phyloP scores from a whole-genome alignment of 2,888 invertebrate species.

The Lasioglossum zephyrum region DNA sequence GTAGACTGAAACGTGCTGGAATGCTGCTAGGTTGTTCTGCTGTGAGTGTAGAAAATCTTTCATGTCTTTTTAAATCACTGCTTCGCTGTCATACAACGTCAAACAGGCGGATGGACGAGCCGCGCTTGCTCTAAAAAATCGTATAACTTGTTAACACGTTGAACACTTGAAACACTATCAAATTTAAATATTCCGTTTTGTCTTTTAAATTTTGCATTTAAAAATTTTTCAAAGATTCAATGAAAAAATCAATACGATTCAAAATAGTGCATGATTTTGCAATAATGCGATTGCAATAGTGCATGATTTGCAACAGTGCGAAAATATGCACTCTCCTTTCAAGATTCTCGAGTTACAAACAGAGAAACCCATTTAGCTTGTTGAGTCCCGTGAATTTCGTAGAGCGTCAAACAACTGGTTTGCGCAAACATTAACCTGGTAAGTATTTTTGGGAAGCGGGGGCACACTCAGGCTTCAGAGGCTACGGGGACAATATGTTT shows the following conservation, averaged over 20 bases:
- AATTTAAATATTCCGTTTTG: background rate
- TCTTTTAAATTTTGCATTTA: too few relatives aligned
- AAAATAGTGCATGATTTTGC: too few relatives aligned
- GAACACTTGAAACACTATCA: background rate
- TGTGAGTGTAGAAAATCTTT: background rate
- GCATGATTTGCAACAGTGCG: too few relatives aligned
- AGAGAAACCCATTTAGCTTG: background rate
- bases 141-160: background rate
- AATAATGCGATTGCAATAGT: too few relatives aligned
- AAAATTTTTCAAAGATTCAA: too few relatives aligned
- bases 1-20: background rate
- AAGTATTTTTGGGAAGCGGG: background rate
- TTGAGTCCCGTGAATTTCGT: background rate
- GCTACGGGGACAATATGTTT: background rate
- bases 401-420: background rate
- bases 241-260: too few relatives aligned
- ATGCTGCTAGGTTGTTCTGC: background rate
- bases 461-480: background rate
- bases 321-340: background rate
- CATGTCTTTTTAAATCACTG: background rate
- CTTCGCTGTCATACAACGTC: background rate
- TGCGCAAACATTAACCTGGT: background rate
- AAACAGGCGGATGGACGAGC: too few relatives aligned
- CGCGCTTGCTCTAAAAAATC: background rate
- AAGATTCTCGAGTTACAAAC: background rate